These are phyloP conservation scores for Protosalanx chinensis DNA, from an alignment of 2,797 vertebrate genomes.

Conservation along the genomic window DNA sequence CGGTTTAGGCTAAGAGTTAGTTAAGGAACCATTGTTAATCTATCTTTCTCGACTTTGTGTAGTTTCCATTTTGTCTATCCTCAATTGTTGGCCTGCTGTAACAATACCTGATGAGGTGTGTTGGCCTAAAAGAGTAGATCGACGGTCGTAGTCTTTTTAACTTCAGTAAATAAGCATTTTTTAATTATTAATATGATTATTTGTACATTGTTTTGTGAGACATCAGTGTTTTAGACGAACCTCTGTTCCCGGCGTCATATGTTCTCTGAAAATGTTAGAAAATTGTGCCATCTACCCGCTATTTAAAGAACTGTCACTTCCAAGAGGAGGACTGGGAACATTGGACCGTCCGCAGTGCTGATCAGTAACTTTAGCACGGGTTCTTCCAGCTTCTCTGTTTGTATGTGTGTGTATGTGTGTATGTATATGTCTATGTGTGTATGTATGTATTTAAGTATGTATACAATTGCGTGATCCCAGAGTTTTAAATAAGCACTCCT, in stretches of 20 bases:
- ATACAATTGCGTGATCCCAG: neutral
- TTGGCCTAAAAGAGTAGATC: neutral
- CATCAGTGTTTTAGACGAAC: slow-evolving; percentile 80
- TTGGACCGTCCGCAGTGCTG: slow-evolving; percentile 44
- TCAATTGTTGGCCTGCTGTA: neutral
- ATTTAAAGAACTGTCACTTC: slow-evolving; percentile 94
- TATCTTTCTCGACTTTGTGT: neutral
- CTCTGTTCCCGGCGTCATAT: slow-evolving; percentile 76
- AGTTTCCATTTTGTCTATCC: neutral
- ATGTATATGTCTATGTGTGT: neutral
- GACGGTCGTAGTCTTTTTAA: neutral
- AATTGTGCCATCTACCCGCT: slow-evolving; percentile 99
- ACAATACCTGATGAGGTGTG: neutral
- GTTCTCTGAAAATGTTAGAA: slow-evolving; percentile 95
- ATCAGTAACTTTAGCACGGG: neutral
- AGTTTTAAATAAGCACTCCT: slow-evolving; percentile 1
- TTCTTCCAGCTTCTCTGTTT: too few relatives aligned
- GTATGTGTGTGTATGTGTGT: too few relatives aligned
- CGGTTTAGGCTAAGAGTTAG: neutral
- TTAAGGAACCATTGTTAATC: neutral
- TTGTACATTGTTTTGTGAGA: slow-evolving; percentile 53
- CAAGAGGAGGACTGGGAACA: slow-evolving; percentile 78
- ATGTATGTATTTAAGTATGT: neutral
- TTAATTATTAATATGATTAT: neutral
- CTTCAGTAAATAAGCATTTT: neutral